These are phyloP conservation scores for Agrypnus murinus DNA, from an alignment of 2,888 invertebrate species.

Conservation along the genomic window DNA sequence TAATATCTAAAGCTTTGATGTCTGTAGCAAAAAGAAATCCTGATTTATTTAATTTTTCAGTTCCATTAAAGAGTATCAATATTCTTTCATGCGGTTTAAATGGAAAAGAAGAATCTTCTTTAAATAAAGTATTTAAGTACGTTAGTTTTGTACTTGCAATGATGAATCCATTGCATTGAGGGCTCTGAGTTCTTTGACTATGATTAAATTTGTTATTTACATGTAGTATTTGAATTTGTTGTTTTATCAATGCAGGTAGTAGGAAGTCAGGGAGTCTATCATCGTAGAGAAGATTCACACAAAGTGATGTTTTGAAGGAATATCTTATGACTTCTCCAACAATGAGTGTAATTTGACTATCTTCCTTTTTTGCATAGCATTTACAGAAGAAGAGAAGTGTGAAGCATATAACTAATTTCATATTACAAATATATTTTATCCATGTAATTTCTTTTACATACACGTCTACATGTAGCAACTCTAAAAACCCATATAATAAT, in stretches of 20 bases:
- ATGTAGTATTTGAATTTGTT: neutral
- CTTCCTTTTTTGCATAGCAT: too few relatives aligned
- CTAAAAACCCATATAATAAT: too few relatives aligned
- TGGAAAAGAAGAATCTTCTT: neutral
- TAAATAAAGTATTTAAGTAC: neutral
- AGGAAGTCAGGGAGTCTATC: neutral
- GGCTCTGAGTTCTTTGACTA: too few relatives aligned
- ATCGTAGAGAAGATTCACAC: neutral
- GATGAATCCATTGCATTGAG: neutral
- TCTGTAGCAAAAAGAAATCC: neutral
- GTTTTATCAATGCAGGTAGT: neutral
- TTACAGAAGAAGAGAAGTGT: too few relatives aligned
- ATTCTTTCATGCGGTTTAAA: constrained; percentile 10
- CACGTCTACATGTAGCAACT: too few relatives aligned
- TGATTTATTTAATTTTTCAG: neutral
- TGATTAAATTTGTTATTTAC: neutral
- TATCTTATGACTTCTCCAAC: neutral
- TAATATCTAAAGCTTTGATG: neutral
- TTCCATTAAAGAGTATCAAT: neutral
- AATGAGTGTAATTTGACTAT: too few relatives aligned
- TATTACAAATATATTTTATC: too few relatives aligned
- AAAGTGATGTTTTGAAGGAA: neutral
- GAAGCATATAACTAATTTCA: too few relatives aligned
- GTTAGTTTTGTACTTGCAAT: neutral
- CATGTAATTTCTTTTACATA: too few relatives aligned